These are phyloP conservation scores for Agriotes lineatus DNA, from an alignment of 2,888 invertebrate genomes.

Conservation along the genomic window DNA sequence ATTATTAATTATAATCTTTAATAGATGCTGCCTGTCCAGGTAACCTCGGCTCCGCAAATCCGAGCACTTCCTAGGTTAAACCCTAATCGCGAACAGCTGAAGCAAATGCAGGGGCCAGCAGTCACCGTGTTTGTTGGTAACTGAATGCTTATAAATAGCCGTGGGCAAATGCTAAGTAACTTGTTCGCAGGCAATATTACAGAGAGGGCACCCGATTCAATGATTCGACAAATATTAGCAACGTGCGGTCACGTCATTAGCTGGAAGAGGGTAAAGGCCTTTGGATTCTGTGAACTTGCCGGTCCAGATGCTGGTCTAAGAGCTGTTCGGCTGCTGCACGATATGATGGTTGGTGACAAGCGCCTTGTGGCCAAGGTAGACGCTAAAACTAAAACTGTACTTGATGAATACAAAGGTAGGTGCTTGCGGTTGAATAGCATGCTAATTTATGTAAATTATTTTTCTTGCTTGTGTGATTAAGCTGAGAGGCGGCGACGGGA, in stretches of 20 bases:
- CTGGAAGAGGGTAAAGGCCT: conserved; percentile 98
- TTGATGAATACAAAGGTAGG: conserved; percentile 93
- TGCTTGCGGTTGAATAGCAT: too few relatives aligned
- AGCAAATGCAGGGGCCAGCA: conserved; percentile 79
- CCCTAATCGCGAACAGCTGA: conserved; percentile 62
- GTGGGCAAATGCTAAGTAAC: too few relatives aligned
- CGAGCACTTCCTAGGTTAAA: conserved; percentile 63
- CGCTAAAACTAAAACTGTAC: conserved; percentile 94
- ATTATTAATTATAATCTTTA: conserved; percentile 11
- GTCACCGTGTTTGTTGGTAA: conserved; percentile 97
- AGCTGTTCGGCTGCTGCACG: conserved; percentile 93
- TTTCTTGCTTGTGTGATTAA: conserved; percentile 55
- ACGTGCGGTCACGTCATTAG: conserved; percentile 94
- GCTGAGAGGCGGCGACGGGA: conserved; percentile 72
- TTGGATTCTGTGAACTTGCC: conserved; percentile 98
- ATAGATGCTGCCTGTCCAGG: conserved; percentile 70
- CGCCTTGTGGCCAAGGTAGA: conserved; percentile 96
- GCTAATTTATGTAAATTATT: too few relatives aligned
- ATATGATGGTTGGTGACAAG: conserved; percentile 92
- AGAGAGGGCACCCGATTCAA: conserved; percentile 93
- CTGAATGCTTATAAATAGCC: too few relatives aligned
- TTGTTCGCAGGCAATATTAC: conserved; percentile 85
- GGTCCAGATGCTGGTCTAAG: conserved; percentile 95
- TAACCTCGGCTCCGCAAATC: conserved; percentile 64
- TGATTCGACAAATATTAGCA: conserved; percentile 92